These are phyloP conservation scores for Notechis scutatus DNA, from an alignment of 2,113 vertebrate species.

Conservation along the genomic window DNA sequence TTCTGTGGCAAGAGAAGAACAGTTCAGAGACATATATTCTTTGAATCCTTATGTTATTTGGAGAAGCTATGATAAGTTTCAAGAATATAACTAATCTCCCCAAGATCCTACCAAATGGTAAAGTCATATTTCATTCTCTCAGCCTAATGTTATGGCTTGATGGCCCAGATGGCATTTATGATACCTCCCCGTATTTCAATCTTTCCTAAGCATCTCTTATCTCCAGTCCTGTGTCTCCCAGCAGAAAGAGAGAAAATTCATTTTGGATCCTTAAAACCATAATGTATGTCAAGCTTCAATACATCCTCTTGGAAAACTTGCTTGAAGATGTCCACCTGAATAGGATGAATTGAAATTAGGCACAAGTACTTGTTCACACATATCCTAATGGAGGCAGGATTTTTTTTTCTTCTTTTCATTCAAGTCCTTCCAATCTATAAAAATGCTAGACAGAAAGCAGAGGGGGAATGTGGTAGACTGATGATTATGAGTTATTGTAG, in stretches of 20 bases:
- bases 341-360: neutral
- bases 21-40: neutral
- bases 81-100: neutral
- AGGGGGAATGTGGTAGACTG: neutral
- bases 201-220: neutral
- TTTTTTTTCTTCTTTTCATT: neutral
- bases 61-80: neutral
- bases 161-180: neutral
- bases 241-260: neutral
- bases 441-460: neutral
- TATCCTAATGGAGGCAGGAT: neutral
- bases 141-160: neutral
- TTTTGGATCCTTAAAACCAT: neutral
- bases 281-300: neutral
- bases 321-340: neutral
- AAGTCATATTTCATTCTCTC: neutral
- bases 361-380: neutral
- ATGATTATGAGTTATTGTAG: neutral
- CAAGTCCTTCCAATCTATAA: neutral
- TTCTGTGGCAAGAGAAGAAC: neutral
- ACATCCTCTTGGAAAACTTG: neutral
- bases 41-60: neutral
- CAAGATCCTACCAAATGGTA: neutral
- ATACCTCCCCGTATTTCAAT: neutral
- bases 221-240: neutral